Conservation (phyloP, 2,113 vertebrate species). For the Urocitellus parryii region DNA sequence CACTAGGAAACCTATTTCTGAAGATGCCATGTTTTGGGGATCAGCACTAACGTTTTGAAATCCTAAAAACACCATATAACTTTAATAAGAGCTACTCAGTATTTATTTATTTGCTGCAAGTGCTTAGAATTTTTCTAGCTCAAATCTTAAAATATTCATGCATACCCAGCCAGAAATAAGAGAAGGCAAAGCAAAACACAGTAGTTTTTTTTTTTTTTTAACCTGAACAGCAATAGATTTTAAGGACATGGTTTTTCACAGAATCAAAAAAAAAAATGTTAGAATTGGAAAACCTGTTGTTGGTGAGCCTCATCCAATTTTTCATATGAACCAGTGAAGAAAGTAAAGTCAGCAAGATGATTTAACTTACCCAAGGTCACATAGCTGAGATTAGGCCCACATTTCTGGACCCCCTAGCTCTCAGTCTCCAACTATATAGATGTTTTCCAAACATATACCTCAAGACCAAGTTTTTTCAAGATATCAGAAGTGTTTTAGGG, state of each 20-base stretch:
- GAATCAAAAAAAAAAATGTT: background rate
- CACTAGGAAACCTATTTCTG: background rate
- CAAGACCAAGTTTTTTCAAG: background rate
- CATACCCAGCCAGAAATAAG: conserved; percentile 42
- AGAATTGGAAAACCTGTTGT: background rate
- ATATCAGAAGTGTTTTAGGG: background rate
- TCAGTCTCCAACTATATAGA: background rate
- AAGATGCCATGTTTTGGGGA: background rate
- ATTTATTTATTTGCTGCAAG: background rate
- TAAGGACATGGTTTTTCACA: background rate
- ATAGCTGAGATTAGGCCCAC: background rate
- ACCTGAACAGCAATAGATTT: background rate
- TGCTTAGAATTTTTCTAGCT: conserved; percentile 36
- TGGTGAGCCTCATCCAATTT: background rate
- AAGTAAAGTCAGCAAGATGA: background rate
- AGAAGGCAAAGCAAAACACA: conserved; percentile 30
- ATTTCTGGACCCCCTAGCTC: background rate
- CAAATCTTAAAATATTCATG: conserved; percentile 41
- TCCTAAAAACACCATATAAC: background rate
- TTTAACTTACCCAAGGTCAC: background rate
- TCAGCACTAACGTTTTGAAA: background rate
- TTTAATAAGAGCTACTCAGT: background rate
- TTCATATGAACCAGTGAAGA: background rate
- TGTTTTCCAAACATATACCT: background rate
- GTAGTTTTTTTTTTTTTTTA: background rate